These are phyloP conservation scores for Willisornis vidua DNA, from an alignment of 2,113 vertebrate genomes.

Conservation along the genomic window DNA sequence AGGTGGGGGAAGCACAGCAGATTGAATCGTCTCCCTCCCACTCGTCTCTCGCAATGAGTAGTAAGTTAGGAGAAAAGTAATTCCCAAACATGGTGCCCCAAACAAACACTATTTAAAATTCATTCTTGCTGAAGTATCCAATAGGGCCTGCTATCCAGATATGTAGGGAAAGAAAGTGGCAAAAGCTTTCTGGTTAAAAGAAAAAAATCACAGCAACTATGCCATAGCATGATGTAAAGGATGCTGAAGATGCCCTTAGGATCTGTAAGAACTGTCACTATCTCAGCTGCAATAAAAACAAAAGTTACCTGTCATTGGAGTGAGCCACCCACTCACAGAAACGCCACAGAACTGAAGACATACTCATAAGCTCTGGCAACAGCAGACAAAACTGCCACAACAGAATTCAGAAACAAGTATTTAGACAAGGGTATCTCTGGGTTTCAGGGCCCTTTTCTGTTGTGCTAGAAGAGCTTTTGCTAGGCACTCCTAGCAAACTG, in stretches of 20 bases:
- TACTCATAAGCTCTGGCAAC: background rate
- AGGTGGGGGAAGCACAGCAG: background rate
- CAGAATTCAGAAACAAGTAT: background rate
- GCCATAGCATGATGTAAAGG: background rate
- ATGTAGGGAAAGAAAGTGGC: background rate
- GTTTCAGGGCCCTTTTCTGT: background rate
- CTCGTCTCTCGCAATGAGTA: background rate
- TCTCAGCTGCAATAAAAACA: background rate
- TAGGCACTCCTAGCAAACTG: background rate
- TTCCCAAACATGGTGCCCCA: background rate
- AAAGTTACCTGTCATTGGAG: constrained; percentile 7
- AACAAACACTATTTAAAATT: background rate
- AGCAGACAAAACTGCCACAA: background rate
- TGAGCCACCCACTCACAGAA: constrained; percentile 19
- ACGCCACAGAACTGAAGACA: background rate
- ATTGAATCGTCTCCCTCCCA: background rate
- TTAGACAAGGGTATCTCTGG: background rate
- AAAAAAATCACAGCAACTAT: background rate
- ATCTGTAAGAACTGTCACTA: background rate
- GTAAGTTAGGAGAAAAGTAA: background rate
- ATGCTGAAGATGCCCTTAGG: background rate
- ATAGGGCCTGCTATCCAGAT: background rate
- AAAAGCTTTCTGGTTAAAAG: background rate
- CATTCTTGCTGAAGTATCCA: background rate
- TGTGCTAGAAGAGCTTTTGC: background rate